These are phyloP conservation scores for Neolamprologus ventralis DNA, from an alignment of 2,113 vertebrate species.

Conservation along the genomic window DNA sequence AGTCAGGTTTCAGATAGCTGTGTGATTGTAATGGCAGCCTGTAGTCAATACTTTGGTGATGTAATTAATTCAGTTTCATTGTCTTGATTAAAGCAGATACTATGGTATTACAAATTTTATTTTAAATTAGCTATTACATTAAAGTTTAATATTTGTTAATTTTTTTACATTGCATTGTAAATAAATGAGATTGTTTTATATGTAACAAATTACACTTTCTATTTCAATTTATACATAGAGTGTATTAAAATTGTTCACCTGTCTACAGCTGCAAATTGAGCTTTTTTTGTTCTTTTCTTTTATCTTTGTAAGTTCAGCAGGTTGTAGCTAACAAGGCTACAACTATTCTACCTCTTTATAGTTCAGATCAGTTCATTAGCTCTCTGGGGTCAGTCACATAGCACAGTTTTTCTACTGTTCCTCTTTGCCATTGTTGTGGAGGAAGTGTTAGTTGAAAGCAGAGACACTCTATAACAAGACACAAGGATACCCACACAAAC, in stretches of 20 bases:
- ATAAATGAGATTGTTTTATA: accelerated
- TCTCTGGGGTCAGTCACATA: too few species aligned
- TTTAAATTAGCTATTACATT: neutral
- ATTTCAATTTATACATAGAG: neutral
- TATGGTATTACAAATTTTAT: neutral
- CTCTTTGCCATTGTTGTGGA: too few species aligned
- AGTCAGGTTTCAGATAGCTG: too few species aligned
- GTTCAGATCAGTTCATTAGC: too few species aligned
- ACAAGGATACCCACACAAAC: too few species aligned
- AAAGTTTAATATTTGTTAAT: accelerated
- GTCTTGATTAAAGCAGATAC: neutral
- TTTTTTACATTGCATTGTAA: neutral
- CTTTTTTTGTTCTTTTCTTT: neutral
- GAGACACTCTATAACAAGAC: too few species aligned
- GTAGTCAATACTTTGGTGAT: accelerated
- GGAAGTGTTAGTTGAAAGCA: too few species aligned
- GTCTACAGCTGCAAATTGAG: neutral
- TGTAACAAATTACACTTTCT: accelerated
- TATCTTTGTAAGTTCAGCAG: neutral
- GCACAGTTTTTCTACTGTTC: too few species aligned
- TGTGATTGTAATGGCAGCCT: too few species aligned
- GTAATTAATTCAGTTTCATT: accelerated
- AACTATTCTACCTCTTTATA: too few species aligned
- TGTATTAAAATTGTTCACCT: neutral
- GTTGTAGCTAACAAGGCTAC: neutral